Evolutionary conservation across 2,888 invertebrate species (phyloP).

Genomic region (Leptinotarsa haldemani): DNA sequence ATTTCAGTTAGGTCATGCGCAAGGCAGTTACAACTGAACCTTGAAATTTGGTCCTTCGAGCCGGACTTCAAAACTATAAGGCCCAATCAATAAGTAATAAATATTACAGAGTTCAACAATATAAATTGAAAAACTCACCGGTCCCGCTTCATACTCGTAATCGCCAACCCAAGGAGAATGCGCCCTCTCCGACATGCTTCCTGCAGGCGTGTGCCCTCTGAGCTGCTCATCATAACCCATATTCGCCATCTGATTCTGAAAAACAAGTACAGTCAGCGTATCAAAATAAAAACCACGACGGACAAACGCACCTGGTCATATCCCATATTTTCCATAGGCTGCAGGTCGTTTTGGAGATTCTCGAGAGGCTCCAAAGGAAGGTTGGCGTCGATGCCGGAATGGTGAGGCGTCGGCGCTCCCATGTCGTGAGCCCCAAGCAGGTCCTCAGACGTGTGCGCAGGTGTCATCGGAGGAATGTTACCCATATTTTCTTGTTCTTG

Average conservation of each 20-base stretch:
- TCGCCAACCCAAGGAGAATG: constrained; percentile 79
- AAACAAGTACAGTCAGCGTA: not conserved
- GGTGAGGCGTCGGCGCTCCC: constrained; percentile 57
- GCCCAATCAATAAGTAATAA: too few species aligned
- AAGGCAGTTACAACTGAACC: too few species aligned
- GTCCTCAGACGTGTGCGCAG: constrained; percentile 59
- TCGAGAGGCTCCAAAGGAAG: constrained; percentile 56
- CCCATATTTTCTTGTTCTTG: constrained; percentile 62
- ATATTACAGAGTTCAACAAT: too few species aligned
- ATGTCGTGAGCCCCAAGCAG: constrained; percentile 55
- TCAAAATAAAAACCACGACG: not conserved
- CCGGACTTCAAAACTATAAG: not conserved
- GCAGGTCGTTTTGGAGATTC: constrained; percentile 59
- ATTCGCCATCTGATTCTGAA: constrained; percentile 72
- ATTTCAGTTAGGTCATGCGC: too few species aligned
- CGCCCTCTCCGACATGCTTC: constrained; percentile 69
- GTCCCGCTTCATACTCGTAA: constrained; percentile 85
- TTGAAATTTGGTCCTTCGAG: not conserved
- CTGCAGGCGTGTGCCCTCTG: constrained; percentile 72
- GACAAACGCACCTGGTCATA: constrained; percentile 67
- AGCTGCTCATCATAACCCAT: constrained; percentile 80
- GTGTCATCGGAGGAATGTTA: constrained; percentile 60
- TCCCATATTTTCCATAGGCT: constrained; percentile 74
- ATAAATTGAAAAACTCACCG: constrained; percentile 70
- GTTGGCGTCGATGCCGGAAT: constrained; percentile 54